Base-by-base conservation (phyloP, 2,113 vertebrate species). In the Madoqua kirkii region DNA sequence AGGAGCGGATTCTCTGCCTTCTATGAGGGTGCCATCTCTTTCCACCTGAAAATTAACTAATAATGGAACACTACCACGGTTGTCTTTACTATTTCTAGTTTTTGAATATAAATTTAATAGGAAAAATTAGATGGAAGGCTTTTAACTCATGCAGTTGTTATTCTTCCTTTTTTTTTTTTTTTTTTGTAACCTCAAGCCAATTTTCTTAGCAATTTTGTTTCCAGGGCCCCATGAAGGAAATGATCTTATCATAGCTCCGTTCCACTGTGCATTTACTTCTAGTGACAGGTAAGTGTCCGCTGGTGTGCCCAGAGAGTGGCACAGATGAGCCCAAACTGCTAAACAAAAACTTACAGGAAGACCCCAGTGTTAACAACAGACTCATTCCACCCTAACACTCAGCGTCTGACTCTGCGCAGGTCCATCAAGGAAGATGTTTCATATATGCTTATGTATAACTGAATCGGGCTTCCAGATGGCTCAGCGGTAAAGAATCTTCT, bases 181-280 rank as follows among this genome's bases (percentile, higher is more conserved):
- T 92, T 29, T 29, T 14, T 1, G 50, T 16, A 84, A 90, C 43
- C 54, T 82, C 15, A 29, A 60, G 88, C 29, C 29, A 50, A 50
- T 96, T 89, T 94, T 50, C 88, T 50, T 27, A 36, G 85, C 45
- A 52, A 87, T 87, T 94, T 57, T 74, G 21, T 82, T 91, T 82
- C 59, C 33, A 55, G 31, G 33, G 7, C 25, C 3, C 57, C 52
- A 27, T 95, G 57, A 81, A 15, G 54, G 36, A 52, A 52, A 92
- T 31, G 52, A 57, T 89, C 21, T 92, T 27, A 43, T 86, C 15
- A 12, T 15, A 84, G 7, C 27, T 33, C 6, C 2, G 3, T 50
- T 33, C 45, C 27, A 33, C 57, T 60, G 9, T 52, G 64, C 50
- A 1, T 40, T 23, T 3, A 21, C 57, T 85, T 79, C 57, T 29